Evolutionary conservation across 2,797 vertebrate genomes (phyloP).

Genomic region (Parauchenoglanis punctatus): DNA sequence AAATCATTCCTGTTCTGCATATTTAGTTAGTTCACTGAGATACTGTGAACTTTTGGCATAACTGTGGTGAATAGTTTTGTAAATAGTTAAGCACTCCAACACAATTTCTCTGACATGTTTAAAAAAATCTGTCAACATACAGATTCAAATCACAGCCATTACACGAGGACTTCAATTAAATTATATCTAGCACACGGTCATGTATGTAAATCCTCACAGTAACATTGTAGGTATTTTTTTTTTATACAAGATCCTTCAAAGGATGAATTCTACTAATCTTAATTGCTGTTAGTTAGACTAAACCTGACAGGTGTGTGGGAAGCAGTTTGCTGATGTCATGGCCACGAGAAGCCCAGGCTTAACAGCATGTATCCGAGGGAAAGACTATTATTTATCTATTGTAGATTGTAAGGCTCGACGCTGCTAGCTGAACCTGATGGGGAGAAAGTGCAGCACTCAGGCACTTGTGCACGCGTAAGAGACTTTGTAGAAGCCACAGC

Average conservation of each 20-base stretch:
- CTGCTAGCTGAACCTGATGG: background rate
- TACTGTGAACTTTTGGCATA: background rate
- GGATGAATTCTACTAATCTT: background rate
- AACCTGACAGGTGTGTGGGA: conserved; percentile 9
- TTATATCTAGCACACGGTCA: background rate
- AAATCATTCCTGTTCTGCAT: background rate
- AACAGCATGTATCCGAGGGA: background rate
- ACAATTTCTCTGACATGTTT: background rate
- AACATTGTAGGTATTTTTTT: background rate
- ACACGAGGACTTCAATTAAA: background rate
- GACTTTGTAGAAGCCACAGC: conserved; percentile 12
- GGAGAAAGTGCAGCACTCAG: background rate
- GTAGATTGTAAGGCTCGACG: conserved; percentile 5
- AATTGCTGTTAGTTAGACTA: background rate
- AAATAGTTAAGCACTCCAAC: background rate
- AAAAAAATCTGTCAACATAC: background rate
- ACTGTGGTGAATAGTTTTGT: background rate
- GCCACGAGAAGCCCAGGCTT: background rate
- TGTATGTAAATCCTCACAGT: background rate
- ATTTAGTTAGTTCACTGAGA: background rate
- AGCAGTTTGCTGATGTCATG: conserved; percentile 23
- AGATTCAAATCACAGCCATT: background rate
- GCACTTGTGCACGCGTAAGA: conserved; percentile 23
- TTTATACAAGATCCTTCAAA: background rate
- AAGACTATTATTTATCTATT: conserved; percentile 3